These are phyloP conservation scores for Mormoops blainvillei DNA, from an alignment of 2,113 vertebrate genomes.

Conservation along the genomic window DNA sequence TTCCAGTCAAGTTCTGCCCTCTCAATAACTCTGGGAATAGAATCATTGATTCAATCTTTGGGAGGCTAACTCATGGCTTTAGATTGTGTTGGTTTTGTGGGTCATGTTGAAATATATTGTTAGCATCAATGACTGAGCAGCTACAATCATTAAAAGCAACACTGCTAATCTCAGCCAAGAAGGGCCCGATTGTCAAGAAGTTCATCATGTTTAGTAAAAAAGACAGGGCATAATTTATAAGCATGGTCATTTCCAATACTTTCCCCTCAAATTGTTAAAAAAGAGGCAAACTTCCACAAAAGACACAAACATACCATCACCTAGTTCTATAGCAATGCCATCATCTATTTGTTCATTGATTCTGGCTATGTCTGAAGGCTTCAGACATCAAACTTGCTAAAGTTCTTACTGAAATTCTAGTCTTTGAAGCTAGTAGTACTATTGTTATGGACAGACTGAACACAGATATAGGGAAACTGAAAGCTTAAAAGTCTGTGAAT, in stretches of 20 bases:
- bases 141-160: neutral
- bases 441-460: neutral
- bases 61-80: neutral
- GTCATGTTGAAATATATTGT: neutral
- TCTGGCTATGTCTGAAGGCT: neutral
- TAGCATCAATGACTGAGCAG: neutral
- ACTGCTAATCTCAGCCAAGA: neutral
- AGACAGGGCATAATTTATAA: neutral
- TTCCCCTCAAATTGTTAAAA: neutral
- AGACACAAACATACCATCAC: rapidly evolving
- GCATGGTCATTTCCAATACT: neutral
- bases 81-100: neutral
- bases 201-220: neutral
- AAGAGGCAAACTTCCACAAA: neutral
- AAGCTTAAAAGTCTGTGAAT: neutral
- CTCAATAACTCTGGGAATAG: neutral
- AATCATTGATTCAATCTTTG: too few relatives aligned
- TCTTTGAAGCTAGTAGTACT: neutral
- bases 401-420: neutral
- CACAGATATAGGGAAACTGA: too few relatives aligned
- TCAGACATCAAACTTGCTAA: neutral
- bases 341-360: neutral
- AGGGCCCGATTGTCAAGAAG: neutral
- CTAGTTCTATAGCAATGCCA: neutral
- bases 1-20: constrained; percentile 25